Evolutionary conservation across 2,888 invertebrate genomes (phyloP).

Genomic region (Desoria tigrina): DNA sequence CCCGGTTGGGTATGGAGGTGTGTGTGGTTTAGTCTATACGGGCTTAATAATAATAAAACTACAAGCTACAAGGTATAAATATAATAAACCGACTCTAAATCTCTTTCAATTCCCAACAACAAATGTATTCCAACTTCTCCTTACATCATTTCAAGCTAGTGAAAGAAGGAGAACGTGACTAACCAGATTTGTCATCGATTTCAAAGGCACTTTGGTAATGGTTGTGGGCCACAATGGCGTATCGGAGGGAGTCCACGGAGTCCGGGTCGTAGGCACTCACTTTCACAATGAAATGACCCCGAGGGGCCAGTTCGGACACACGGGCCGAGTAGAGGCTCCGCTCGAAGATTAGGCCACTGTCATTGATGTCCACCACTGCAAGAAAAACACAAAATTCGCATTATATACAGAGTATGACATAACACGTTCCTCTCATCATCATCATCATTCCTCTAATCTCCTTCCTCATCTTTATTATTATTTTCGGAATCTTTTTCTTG

Average conservation of each 20-base stretch:
- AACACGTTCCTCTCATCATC: neutral
- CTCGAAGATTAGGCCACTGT: constrained; percentile 84
- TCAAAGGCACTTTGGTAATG: constrained; percentile 75
- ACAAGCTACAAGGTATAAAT: too few species aligned
- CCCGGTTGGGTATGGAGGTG: too few species aligned
- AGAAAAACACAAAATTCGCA: constrained; percentile 40
- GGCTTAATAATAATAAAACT: too few species aligned
- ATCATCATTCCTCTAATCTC: too few species aligned
- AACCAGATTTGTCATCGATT: constrained; percentile 70
- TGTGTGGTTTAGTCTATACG: too few species aligned
- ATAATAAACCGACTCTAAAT: too few species aligned
- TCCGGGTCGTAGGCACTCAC: constrained; percentile 88
- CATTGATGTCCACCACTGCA: constrained; percentile 83
- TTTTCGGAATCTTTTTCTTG: too few species aligned
- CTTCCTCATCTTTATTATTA: too few species aligned
- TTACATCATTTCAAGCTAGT: too few species aligned
- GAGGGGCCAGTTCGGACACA: constrained; percentile 76
- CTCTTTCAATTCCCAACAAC: too few species aligned
- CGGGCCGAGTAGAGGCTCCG: constrained; percentile 75
- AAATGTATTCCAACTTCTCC: too few species aligned
- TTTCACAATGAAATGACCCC: constrained; percentile 84
- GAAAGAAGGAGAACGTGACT: constrained; percentile 26
- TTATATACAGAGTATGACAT: neutral
- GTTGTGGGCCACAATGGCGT: constrained; percentile 80
- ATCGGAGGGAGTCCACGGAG: constrained; percentile 73